Evolutionary conservation across 2,797 vertebrate genomes (phyloP), one percentile per base, ranked within the genome.

Genomic region (Dendrocincla fuliginosa): DNA sequence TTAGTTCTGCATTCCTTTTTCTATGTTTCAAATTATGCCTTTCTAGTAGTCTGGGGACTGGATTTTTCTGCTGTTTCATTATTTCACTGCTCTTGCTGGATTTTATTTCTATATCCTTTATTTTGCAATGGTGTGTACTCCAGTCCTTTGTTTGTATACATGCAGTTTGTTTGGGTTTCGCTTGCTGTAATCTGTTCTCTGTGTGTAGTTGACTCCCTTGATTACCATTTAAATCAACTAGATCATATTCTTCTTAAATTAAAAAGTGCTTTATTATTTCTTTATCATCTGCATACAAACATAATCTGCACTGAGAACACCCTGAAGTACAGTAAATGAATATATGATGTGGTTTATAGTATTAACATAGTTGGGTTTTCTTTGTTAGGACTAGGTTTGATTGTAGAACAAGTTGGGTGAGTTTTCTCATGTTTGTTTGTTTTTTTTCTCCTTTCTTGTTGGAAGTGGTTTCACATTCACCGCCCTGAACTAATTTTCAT

Each of bases 401-500:
- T 56, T 46, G 3, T 50, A 50, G 55, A 85, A 35, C 35, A 49
- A 4, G 9, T 37, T 53, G 22, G 7, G 68, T 16, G 6, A 3
- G 25, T 10, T 80, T 63, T 49, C 16, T 16, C 2, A 2, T 22
- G 8, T 17, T 52, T 9, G 13, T 7, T 24, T 27, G 57, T 27
- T 16, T 39, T 1, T 1, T 35, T 30, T 4, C 11, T 57, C 3
- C 6, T 42, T 55, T 90, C 49, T 92, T 95, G 80, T 94, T 94
- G 90, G 74, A 95, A 96, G 86, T 93, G 77, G 90, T 95, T 97
- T 96, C 63, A 0, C 11, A 13, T 84, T 93, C 47, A 65, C 0
- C 5, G 11, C 35, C 32, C 10, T 69, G 37, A 90, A 42, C 2
- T 77, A 46, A 39, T 69, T 90, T 90, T 76, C 13, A 1, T n/a